Conservation (phyloP, 2,797 vertebrate genomes). For the Hapalemur alaotrensis region DNA sequence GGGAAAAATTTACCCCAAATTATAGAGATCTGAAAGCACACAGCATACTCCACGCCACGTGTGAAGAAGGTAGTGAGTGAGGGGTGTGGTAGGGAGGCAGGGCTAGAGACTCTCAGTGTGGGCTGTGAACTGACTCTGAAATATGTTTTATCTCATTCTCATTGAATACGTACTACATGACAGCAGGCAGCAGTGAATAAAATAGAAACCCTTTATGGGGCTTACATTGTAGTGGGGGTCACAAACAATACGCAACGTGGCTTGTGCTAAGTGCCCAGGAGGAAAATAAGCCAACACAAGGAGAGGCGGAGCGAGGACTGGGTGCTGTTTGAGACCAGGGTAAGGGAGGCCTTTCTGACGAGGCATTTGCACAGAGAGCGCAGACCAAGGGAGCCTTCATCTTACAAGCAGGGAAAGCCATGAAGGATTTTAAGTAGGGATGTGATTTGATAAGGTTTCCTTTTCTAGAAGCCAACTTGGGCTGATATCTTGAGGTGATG, state of each 20-base stretch:
- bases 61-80: background rate
- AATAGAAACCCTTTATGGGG: background rate
- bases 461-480: background rate
- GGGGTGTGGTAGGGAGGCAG: accelerated
- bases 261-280: background rate
- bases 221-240: too few species aligned
- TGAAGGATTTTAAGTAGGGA: background rate
- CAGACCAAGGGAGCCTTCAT: background rate
- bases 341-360: background rate
- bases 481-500: background rate
- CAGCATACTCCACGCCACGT: background rate
- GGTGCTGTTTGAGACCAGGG: background rate
- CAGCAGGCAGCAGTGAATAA: background rate
- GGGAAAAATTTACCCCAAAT: background rate
- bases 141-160: background rate
- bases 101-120: background rate
- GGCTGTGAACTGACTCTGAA: background rate
- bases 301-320: background rate
- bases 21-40: background rate
- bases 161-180: background rate
- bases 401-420: background rate
- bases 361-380: background rate
- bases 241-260: background rate
- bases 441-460: background rate
- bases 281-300: background rate